These are phyloP conservation scores for Elaphurus davidianus DNA, from an alignment of 2,113 vertebrate species.

Conservation along the genomic window DNA sequence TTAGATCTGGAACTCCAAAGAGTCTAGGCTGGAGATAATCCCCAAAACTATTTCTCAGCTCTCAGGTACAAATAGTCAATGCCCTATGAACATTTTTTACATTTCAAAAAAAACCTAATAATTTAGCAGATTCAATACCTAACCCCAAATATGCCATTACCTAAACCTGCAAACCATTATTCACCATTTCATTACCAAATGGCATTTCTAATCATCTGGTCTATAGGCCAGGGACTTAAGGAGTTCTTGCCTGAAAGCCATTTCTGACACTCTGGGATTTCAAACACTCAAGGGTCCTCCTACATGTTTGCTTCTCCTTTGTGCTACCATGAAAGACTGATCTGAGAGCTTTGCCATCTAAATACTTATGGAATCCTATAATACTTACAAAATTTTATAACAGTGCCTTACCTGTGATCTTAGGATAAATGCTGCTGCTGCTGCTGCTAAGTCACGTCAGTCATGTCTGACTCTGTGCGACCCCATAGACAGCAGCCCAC, in stretches of 20 bases:
- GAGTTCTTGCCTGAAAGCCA: background rate
- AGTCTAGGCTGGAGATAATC: background rate
- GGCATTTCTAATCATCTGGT: background rate
- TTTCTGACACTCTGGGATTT: background rate
- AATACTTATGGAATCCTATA: background rate
- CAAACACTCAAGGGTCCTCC: background rate
- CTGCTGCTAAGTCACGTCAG: too few relatives aligned
- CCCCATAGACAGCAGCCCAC: too few relatives aligned
- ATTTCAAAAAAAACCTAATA: background rate
- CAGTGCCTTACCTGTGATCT: background rate
- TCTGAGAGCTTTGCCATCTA: background rate
- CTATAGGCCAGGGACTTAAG: background rate
- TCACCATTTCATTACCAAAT: background rate
- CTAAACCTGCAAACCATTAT: background rate
- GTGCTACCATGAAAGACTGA: background rate
- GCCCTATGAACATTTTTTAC: background rate
- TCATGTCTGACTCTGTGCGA: too few relatives aligned
- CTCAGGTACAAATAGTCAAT: background rate
- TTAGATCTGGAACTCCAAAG: background rate
- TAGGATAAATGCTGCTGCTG: background rate
- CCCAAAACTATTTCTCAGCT: background rate
- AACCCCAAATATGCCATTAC: background rate
- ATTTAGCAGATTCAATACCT: background rate
- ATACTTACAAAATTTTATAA: background rate
- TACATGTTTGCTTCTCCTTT: background rate